A percentile compares a stretch with the other conserved stretches of the same genome.
phyloP scores from a whole-genome alignment of 2,113 vertebrate genomes.

The Podilymbus podiceps region DNA sequence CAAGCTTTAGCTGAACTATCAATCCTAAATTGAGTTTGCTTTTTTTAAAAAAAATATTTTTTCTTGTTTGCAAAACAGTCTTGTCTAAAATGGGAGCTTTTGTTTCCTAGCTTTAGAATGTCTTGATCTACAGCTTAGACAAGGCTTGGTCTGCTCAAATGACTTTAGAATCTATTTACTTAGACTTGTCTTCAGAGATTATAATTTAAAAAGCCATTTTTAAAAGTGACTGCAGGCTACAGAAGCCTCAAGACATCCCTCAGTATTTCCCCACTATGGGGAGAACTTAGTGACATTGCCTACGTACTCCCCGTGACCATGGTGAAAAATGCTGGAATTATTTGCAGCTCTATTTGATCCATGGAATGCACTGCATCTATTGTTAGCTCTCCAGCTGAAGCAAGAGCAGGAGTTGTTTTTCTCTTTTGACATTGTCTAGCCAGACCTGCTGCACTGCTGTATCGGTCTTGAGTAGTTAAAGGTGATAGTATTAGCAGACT shows the following conservation, averaged over 20 bases:
- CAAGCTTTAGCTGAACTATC: neutral
- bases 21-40: neutral
- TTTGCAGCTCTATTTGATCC: conserved; percentile 50
- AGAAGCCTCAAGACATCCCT: neutral
- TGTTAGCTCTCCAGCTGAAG: conserved; percentile 45
- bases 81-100: neutral
- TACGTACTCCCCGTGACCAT: neutral
- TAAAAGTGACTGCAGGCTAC: neutral
- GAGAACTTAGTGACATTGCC: neutral
- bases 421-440: neutral
- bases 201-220: neutral
- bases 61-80: neutral
- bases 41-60: neutral
- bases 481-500: neutral
- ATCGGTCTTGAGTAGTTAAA: neutral
- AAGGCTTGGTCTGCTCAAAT: neutral
- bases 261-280: neutral
- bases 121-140: neutral
- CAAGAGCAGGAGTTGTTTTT: conserved; percentile 49
- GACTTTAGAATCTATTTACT: neutral
- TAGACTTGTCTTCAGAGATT: neutral
- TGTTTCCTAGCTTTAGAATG: neutral
- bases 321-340: conserved; percentile 8
- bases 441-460: neutral
- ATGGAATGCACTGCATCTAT: conserved; percentile 40